A percentile compares a stretch with the other conserved stretches of the same genome.
Conservation (phyloP, 2,113 vertebrate genomes). For the Chloropsis cyanopogon region DNA sequence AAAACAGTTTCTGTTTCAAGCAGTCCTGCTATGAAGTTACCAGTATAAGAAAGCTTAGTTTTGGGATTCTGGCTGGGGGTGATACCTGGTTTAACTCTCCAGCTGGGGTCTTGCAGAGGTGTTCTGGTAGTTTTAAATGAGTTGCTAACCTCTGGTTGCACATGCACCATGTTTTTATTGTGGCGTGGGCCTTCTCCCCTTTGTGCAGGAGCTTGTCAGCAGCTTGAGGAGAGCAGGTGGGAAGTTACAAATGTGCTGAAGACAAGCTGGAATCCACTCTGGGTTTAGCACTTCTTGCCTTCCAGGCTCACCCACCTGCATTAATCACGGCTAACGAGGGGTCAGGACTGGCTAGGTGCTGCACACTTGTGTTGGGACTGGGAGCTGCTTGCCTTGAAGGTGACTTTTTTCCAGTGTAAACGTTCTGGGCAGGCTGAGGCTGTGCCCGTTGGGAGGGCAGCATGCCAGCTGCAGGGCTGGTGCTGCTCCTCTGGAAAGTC, state of each 20-base stretch:
- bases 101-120: not conserved
- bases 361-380: not conserved
- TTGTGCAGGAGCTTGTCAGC: not conserved
- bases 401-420: not conserved
- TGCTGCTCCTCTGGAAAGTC: not conserved
- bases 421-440: not conserved
- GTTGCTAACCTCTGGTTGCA: not conserved
- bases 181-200: not conserved
- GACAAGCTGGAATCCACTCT: conserved; percentile 14
- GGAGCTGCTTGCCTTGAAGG: not conserved
- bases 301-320: not conserved
- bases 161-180: accelerated
- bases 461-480: not conserved
- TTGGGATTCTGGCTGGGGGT: not conserved
- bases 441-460: not conserved
- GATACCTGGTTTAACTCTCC: not conserved
- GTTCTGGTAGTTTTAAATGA: not conserved
- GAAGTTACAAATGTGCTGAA: not conserved
- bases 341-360: not conserved
- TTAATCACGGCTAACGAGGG: not conserved
- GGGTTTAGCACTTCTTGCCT: not conserved
- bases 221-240: not conserved
- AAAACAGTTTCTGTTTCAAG: not conserved
- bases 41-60: not conserved
- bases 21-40: not conserved